phyloP scores from a whole-genome alignment of 2,888 invertebrate genomes.

The Drosophila atroscutellata region DNA sequence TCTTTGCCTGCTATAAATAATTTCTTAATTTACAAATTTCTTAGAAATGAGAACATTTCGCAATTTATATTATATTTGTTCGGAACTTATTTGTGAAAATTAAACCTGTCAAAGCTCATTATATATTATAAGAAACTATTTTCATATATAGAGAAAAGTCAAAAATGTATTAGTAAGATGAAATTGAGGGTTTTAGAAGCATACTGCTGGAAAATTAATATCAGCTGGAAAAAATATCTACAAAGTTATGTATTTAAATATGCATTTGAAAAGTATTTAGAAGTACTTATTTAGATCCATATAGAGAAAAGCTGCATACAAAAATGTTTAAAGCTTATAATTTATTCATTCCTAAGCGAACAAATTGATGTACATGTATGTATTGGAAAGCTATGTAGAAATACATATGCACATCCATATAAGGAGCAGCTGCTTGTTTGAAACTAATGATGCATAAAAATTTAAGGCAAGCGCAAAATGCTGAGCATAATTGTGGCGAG shows the following conservation, averaged over 20 bases:
- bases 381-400: background rate
- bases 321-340: background rate
- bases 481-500: slow-evolving; percentile 44
- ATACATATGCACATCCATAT: background rate
- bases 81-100: background rate
- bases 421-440: background rate
- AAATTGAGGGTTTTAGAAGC: background rate
- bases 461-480: slow-evolving; percentile 25
- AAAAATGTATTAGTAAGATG: background rate
- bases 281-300: background rate
- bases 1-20: background rate
- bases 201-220: background rate
- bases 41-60: background rate
- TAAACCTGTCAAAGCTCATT: background rate
- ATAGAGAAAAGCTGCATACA: slow-evolving; percentile 3
- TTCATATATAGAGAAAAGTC: background rate
- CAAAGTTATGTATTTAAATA: background rate
- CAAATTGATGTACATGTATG: background rate
- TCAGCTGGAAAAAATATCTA: background rate
- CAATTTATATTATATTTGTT: background rate
- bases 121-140: no score
- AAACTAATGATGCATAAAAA: slow-evolving; percentile 55
- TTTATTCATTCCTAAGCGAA: background rate
- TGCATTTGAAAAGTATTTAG: background rate
- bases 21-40: background rate